phyloP scores from a whole-genome alignment of 1,140 invertebrate genomes.

The Xylocopa sonorina region DNA sequence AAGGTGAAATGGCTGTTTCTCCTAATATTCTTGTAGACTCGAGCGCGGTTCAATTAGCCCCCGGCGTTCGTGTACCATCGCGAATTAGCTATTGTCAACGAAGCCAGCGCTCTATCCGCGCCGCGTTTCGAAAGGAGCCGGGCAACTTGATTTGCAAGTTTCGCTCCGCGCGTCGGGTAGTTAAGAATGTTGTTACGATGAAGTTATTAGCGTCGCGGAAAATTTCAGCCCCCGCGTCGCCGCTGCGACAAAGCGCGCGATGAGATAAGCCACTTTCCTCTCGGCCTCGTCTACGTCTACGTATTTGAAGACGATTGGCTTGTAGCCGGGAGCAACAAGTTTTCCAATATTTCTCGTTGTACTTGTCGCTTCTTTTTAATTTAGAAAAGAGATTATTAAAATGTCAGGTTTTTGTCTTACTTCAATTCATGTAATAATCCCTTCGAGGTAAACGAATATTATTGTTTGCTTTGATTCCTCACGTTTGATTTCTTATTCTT shows the following conservation, averaged over 20 bases:
- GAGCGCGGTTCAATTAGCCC: constrained; percentile 29
- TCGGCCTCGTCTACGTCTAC: too few species aligned
- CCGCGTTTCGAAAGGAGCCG: not conserved
- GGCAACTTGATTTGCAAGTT: constrained; percentile 37
- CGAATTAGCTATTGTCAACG: constrained; percentile 14
- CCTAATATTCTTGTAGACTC: constrained; percentile 33
- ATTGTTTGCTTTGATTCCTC: too few species aligned
- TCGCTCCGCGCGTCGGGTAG: constrained; percentile 5
- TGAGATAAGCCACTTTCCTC: not conserved
- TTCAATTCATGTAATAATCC: too few species aligned
- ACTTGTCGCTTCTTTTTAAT: too few species aligned
- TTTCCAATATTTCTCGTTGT: too few species aligned
- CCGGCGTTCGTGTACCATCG: not conserved
- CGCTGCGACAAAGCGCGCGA: not conserved
- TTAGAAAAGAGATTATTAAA: too few species aligned
- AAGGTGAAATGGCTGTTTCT: constrained; percentile 24
- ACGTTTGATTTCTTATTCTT: too few species aligned
- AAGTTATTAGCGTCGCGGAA: constrained; percentile 9
- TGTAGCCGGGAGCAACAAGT: too few species aligned
- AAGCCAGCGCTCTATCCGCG: not conserved
- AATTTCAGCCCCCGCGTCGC: not conserved
- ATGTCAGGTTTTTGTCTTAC: too few species aligned
- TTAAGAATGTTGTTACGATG: constrained; percentile 30
- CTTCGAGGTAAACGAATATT: too few species aligned
- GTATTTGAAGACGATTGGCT: too few species aligned